Base-by-base conservation (phyloP, 2,888 invertebrate genomes). In the Serrognathus titanus region DNA sequence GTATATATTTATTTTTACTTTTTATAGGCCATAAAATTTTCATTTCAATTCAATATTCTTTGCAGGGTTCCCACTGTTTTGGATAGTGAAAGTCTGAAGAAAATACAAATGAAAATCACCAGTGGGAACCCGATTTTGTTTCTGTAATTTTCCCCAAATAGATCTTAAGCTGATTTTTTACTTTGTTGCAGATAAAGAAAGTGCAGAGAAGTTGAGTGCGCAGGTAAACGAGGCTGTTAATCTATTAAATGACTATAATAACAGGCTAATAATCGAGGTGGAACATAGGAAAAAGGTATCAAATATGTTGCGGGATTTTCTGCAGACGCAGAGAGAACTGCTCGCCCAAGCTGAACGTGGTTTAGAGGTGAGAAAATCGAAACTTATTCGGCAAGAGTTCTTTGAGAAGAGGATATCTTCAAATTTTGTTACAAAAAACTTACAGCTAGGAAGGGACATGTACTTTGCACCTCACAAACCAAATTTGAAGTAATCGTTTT, bases 151-250 rank as follows among this genome's bases (percentile, higher is more conserved):
- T 31, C 24, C 7, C 6, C 16, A 16, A 16, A 16, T 2, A 2
- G 24, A 4, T 6, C 24, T 31, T 31, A 31, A 7, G 6, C 7
- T 31, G 6, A 45, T 50, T 47, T 13, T 38, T 8, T 41, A 9
- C 52, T 39, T 51, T 54, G 66, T 79, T 78, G 31, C 79, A 83
- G 91, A 92, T 76, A 89, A 89, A 73, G 88, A 89, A 66, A 85
- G 89, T 10, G 93, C 92, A 1, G 82, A 90, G 68, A 86, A 86
- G 64, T 80, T 97, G 51, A 88, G 90, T 60, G 80, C 83, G 1
- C 86, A 93, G 72, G 96, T 97, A 7, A 92, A 92, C 68, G 93
- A 94, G 55, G 97, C 97, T 0, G 90, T 92, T 52, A 83, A 87
- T 51, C 78, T 97, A 53, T 79, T 97, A 46, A 89, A 90, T 12